phyloP scores from a whole-genome alignment of 2,888 invertebrate genomes.

The Tinea pellionella region DNA sequence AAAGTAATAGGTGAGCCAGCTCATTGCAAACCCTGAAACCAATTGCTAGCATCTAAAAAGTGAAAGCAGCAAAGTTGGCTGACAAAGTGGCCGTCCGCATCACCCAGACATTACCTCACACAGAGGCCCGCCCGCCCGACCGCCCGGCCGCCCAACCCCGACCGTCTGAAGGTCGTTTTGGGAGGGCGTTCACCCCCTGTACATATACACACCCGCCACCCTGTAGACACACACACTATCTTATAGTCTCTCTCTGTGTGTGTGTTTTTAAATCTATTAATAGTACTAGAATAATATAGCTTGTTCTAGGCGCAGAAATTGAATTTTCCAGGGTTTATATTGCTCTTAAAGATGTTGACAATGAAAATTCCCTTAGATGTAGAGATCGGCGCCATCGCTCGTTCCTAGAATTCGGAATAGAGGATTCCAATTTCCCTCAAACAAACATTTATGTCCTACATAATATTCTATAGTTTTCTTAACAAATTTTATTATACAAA shows the following conservation, averaged over 20 bases:
- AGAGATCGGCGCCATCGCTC: no score
- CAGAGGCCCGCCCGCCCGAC: conserved; percentile 21
- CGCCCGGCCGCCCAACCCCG: conserved; percentile 23
- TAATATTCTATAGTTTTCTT: no score
- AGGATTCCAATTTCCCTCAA: no score
- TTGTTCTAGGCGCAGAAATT: neutral
- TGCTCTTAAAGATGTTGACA: neutral
- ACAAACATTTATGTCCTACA: no score
- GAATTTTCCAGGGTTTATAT: neutral
- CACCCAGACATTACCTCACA: neutral
- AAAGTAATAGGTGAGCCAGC: no score
- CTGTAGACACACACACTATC: neutral
- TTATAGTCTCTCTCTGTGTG: neutral
- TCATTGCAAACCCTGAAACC: no score
- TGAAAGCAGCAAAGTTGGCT: neutral
- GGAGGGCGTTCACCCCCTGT: conserved; percentile 49
- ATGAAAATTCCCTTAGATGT: no score
- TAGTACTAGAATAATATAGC: neutral
- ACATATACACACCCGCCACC: conserved; percentile 21
- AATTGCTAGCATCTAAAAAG: neutral
- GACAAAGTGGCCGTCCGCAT: neutral
- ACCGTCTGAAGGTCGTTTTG: conserved; percentile 56
- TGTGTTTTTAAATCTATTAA: neutral
- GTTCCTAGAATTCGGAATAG: no score
- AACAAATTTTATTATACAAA: no score